These are phyloP conservation scores for Paraescarpia echinospica DNA, from an alignment of 1,140 invertebrate species.

Conservation along the genomic window DNA sequence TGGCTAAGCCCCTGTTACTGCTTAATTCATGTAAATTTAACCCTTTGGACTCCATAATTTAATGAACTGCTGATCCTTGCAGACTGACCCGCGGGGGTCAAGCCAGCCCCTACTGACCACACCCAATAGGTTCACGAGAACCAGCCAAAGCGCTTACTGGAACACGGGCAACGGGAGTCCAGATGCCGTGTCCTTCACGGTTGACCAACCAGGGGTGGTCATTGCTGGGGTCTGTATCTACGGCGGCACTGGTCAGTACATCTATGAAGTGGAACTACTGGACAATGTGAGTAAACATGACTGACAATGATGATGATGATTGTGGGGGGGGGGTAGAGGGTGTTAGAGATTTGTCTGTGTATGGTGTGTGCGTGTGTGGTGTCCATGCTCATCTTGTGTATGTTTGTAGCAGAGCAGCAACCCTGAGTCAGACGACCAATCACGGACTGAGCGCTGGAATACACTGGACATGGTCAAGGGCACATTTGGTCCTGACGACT, in stretches of 20 bases:
- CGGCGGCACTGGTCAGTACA: conserved; percentile 66
- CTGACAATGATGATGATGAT: conserved; percentile 26
- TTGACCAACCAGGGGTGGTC: conserved; percentile 85
- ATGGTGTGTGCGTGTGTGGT: background rate
- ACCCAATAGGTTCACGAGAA: conserved; percentile 85
- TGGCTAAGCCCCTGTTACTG: background rate
- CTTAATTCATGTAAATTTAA: background rate
- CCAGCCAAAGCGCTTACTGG: conserved; percentile 87
- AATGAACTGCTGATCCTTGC: background rate
- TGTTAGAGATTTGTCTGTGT: background rate
- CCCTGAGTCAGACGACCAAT: background rate
- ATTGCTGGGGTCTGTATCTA: conserved; percentile 88
- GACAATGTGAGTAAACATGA: conserved; percentile 76
- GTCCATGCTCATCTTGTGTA: background rate
- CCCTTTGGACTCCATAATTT: background rate
- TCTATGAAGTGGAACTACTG: conserved; percentile 86
- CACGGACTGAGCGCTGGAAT: conserved; percentile 64
- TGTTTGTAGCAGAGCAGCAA: background rate
- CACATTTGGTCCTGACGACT: conserved; percentile 76
- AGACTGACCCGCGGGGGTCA: conserved; percentile 47
- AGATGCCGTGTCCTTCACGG: conserved; percentile 93
- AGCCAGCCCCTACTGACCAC: conserved; percentile 71
- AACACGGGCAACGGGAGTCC: conserved; percentile 95
- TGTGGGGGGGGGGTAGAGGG: background rate
- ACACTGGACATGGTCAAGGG: conserved; percentile 74